Conservation (phyloP, 2,888 invertebrate genomes). For the Geophilus truncorum region DNA sequence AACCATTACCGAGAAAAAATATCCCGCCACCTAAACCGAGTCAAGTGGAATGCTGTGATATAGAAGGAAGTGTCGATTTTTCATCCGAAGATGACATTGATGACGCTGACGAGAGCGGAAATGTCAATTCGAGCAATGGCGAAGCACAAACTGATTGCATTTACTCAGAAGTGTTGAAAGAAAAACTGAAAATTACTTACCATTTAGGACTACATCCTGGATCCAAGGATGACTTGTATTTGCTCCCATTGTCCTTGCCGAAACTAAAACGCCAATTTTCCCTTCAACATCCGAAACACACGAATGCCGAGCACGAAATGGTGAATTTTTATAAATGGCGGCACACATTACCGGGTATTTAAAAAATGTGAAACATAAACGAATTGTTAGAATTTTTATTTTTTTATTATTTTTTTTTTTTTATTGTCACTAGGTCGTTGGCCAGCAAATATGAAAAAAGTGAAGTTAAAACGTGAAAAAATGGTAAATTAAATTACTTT, state of each 20-base stretch:
- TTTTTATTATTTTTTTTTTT: neutral
- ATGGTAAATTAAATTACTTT: too few species aligned
- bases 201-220: neutral
- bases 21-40: neutral
- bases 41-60: neutral
- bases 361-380: neutral
- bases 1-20: constrained; percentile 11
- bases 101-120: neutral
- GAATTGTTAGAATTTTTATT: neutral
- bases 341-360: constrained; percentile 23
- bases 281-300: neutral
- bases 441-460: constrained; percentile 10
- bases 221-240: constrained; percentile 27
- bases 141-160: neutral
- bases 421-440: neutral
- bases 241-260: neutral
- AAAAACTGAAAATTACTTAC: neutral
- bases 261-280: constrained; percentile 5
- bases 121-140: neutral
- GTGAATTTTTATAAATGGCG: neutral
- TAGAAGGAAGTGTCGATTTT: neutral
- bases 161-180: constrained; percentile 16
- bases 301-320: neutral
- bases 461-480: neutral
- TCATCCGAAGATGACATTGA: neutral